Percentiles rank a stretch among this genome's conserved stretches.
Conservation (phyloP, 2,113 vertebrate species). For the Acanthochromis polyacanthus region DNA sequence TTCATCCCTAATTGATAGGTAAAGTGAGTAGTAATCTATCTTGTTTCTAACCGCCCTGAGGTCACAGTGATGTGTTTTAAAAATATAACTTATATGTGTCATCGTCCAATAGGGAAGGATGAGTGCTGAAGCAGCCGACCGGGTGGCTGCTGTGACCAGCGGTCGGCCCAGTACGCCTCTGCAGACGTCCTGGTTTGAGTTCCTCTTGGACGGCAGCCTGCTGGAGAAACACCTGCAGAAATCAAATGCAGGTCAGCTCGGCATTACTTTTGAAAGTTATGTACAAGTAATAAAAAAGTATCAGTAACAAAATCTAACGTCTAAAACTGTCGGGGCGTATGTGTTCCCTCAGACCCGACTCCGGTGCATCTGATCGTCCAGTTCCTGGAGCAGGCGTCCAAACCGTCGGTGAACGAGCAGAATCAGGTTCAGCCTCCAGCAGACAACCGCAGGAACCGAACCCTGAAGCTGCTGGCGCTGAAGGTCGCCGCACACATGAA, state of each 20-base stretch:
- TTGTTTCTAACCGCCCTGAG: no score
- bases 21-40: no score
- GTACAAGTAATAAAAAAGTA: no score
- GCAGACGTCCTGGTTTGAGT: conserved; percentile 98
- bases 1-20: no score
- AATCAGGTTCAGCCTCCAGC: no score
- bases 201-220: conserved; percentile 91
- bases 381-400: no score
- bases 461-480: no score
- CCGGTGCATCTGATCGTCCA: conserved; percentile 92
- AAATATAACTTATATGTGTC: not conserved
- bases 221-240: conserved; percentile 93
- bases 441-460: no score
- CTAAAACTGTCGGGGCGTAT: not conserved
- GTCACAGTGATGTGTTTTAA: no score
- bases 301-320: not conserved
- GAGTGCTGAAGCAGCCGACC: conserved; percentile 93
- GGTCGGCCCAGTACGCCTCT: conserved; percentile 93
- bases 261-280: fast-evolving
- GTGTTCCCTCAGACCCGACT: conserved; percentile 87
- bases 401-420: no score
- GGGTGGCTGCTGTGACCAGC: conserved; percentile 90
- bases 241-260: conserved; percentile 84
- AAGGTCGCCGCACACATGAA: no score
- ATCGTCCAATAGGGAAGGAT: conserved; percentile 77